phyloP scores from a whole-genome alignment of 2,113 vertebrate species.

The Cavia porcellus region DNA sequence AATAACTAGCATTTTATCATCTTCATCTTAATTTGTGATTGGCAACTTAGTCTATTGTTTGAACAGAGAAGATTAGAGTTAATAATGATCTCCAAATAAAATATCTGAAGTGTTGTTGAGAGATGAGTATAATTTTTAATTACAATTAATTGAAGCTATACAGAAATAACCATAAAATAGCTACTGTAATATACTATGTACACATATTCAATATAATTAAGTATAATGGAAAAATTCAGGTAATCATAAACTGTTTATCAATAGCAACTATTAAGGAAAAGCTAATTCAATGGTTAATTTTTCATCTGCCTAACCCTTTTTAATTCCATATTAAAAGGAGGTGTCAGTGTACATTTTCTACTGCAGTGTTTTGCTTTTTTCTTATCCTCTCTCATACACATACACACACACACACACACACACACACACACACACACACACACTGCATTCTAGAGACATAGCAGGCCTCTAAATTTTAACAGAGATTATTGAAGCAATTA shows the following conservation, averaged over 20 bases:
- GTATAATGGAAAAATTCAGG: not conserved
- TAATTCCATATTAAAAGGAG: not conserved
- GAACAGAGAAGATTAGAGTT: not conserved
- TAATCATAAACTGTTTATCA: slow-evolving; percentile 14
- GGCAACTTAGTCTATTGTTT: not conserved
- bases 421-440: not conserved
- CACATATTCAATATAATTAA: not conserved
- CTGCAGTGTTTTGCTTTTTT: not conserved
- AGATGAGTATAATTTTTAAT: not conserved
- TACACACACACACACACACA: not conserved
- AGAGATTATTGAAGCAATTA: not conserved
- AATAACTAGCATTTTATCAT: slow-evolving; percentile 32
- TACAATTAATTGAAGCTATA: not conserved
- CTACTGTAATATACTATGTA: not conserved
- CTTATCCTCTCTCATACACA: fast-evolving
- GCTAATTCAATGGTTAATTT: not conserved
- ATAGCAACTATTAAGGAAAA: not conserved
- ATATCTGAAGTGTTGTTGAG: not conserved
- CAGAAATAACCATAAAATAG: not conserved
- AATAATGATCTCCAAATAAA: slow-evolving; percentile 29
- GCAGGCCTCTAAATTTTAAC: not conserved
- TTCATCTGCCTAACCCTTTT: not conserved
- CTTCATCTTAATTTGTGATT: slow-evolving; percentile 47
- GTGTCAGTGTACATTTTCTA: not conserved
- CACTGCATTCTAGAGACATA: not conserved